Base-by-base conservation (phyloP, 2,113 vertebrate species). In the Stercorarius parasiticus region DNA sequence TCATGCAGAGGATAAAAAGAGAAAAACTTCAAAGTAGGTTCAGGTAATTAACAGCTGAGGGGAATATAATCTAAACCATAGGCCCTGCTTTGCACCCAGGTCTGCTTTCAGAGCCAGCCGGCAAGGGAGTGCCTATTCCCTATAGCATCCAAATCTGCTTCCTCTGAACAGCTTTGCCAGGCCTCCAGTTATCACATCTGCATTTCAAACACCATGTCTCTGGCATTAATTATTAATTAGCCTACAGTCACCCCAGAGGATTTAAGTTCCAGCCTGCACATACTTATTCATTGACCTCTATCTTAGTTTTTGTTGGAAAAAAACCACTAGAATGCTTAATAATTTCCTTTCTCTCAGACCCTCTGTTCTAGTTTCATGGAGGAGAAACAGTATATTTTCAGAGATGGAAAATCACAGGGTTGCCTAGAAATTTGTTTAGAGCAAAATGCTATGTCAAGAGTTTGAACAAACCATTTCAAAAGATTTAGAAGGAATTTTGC, bases 171-270 rank as follows among this genome's bases (percentile, higher is more conserved):
- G 98, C 97, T 98, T 98, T 98, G 98, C 99, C 98, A 98, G 98
- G 99, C 98, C 98, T 98, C 98, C 99, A 99, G 99, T 99, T 98
- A 99, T 98, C 99, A 99, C 99, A 99, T 99, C 99, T 99, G 99
- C 99, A 99, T 99, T 99, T 99, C 99, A 99, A 99, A 99, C 99
- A 98, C 98, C 98, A 97, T 98, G 98, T 98, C 98, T 99, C 99
- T 99, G 99, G 99, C 98, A 99, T 99, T 99, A 99, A 99, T 99
- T 99, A 99, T 99, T 99, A 99, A 99, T 99, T 99, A 99, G 99
- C 99, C 99, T 98, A 98, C 99, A 99, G 99, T 99, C 98, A 99
- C 99, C 99, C 99, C 98, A 98, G 99, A 99, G 99, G 98, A 99
- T 99, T 99, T 98, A 98, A 98, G 98, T 99, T 99, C 99, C 98